These are phyloP conservation scores for Drosophila koepferae DNA, from an alignment of 2,888 invertebrate genomes.

Conservation along the genomic window DNA sequence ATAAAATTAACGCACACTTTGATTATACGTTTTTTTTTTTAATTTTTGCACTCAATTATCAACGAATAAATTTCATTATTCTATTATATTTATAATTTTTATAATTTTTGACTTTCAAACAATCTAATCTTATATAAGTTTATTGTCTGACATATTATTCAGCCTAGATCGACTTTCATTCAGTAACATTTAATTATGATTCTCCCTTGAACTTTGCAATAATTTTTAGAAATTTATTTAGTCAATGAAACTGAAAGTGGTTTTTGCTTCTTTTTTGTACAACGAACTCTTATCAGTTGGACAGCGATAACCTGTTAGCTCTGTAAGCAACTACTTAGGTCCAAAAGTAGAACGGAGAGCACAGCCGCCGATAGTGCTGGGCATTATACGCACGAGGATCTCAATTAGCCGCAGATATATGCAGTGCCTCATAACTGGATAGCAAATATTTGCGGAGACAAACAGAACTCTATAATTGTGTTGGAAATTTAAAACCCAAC, in stretches of 20 bases:
- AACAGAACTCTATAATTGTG: slow-evolving; percentile 11
- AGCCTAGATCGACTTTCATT: not conserved
- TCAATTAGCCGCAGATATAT: slow-evolving; percentile 22
- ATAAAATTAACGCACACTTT: no score
- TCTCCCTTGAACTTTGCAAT: not conserved
- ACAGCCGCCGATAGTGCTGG: slow-evolving; percentile 58
- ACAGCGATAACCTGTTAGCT: slow-evolving; percentile 76
- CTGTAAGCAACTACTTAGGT: slow-evolving; percentile 46
- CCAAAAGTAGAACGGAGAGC: slow-evolving; percentile 57
- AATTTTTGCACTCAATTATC: no score
- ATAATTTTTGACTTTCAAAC: not conserved
- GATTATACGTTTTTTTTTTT: no score
- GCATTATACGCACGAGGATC: slow-evolving; percentile 11
- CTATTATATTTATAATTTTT: no score
- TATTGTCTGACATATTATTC: not conserved
- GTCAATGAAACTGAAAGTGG: slow-evolving; percentile 73
- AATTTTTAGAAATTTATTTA: slow-evolving; percentile 13
- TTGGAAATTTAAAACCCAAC: slow-evolving; percentile 33
- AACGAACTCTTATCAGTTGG: slow-evolving; percentile 80
- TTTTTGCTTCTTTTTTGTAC: slow-evolving; percentile 48
- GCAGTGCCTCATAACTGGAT: slow-evolving; percentile 7
- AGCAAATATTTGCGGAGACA: slow-evolving; percentile 21
- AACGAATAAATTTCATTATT: no score
- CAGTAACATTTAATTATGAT: not conserved
- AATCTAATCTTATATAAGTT: not conserved